Evolutionary conservation across 2,797 vertebrate genomes (phyloP).

Genomic region (Vespertilio murinus): DNA sequence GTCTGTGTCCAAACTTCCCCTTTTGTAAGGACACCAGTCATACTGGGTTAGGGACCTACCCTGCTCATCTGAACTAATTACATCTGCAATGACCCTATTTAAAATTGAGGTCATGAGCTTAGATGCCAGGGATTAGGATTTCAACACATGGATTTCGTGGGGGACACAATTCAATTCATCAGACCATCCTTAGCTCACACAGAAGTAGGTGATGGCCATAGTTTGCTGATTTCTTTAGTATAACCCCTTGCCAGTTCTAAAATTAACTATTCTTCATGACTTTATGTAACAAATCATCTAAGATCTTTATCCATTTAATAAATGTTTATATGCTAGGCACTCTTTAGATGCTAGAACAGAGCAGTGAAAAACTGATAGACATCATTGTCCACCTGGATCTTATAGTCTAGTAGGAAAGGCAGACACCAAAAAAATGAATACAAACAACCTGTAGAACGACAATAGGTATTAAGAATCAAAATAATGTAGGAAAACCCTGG

Average conservation of each 20-base stretch:
- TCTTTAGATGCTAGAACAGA: not conserved
- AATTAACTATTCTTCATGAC: not conserved
- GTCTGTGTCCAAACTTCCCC: not conserved
- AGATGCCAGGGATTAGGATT: not conserved
- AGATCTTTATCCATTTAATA: not conserved
- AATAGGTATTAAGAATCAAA: not conserved
- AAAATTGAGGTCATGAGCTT: constrained; percentile 12
- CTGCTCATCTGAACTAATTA: not conserved
- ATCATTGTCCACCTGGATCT: not conserved
- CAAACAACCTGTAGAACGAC: not conserved
- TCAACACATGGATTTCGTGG: not conserved
- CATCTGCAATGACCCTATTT: not conserved
- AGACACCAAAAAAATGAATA: not conserved
- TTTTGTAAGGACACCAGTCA: not conserved
- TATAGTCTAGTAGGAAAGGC: not conserved
- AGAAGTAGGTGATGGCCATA: not conserved
- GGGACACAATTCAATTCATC: not conserved
- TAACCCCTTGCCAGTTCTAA: not conserved
- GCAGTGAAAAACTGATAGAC: not conserved
- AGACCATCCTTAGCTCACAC: not conserved
- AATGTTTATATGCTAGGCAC: not conserved
- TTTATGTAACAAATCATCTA: not conserved
- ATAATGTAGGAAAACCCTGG: not conserved
- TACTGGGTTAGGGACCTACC: not conserved
- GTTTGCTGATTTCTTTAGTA: not conserved